Evolutionary conservation across 2,797 vertebrate species (phyloP).

Genomic region (Sebastes taczanowskii): DNA sequence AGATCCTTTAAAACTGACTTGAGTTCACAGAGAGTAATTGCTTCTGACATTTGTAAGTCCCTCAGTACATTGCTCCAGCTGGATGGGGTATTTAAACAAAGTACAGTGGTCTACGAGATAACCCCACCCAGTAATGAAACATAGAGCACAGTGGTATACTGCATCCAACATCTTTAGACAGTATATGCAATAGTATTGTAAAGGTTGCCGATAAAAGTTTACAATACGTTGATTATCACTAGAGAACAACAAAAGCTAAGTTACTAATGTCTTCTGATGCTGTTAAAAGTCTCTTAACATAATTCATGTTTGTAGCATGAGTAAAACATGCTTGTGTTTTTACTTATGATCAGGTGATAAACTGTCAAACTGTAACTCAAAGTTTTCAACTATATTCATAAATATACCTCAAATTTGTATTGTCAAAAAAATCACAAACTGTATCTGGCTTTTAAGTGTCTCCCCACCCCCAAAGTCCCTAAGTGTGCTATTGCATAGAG

Average conservation of each 20-base stretch:
- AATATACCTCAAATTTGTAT: not conserved
- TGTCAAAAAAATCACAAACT: not conserved
- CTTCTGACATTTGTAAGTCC: slow-evolving; percentile 34
- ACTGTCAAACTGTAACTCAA: not conserved
- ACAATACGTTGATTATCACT: not conserved
- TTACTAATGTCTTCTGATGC: not conserved
- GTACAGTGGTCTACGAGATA: slow-evolving; percentile 5
- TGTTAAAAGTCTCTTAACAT: not conserved
- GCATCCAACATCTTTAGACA: not conserved
- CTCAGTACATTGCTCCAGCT: slow-evolving; percentile 28
- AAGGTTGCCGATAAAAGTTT: not conserved
- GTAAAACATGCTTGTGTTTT: not conserved
- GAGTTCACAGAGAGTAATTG: slow-evolving; percentile 6
- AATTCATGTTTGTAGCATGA: not conserved
- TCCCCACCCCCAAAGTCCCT: not conserved
- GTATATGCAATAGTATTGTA: not conserved
- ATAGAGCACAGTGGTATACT: not conserved
- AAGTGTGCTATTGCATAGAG: not conserved
- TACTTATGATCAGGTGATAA: not conserved
- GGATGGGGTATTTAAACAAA: slow-evolving; percentile 22
- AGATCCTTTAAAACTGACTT: slow-evolving; percentile 15
- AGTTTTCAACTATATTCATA: not conserved
- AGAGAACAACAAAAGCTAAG: not conserved
- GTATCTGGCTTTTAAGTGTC: not conserved
- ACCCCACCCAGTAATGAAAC: slow-evolving; percentile 3